Evolutionary conservation across 2,888 invertebrate species (phyloP), one percentile per base, ranked within the genome.

Genomic region (Apamea monoglypha): DNA sequence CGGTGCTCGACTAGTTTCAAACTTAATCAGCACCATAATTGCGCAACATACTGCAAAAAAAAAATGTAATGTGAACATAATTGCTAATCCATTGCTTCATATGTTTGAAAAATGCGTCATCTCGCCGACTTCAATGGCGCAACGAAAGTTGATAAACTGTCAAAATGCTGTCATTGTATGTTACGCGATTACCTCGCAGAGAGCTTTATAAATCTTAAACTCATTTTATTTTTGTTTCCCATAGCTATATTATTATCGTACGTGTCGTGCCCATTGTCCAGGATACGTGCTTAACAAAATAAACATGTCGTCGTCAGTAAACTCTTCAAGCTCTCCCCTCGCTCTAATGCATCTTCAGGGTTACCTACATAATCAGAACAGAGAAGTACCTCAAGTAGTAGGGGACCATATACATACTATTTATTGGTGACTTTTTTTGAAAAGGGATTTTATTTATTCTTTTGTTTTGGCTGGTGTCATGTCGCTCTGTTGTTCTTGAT

Each of bases 301-400:
- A 67, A 77, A 70, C 74, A 79, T 70, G 69, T 72, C 68, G 61
- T 78, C 74, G 63, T 83, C 69, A 80, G 78, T 81, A 53, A 44
- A 81, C 72, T 78, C 72, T 32, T 78, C 78, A 75, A 87, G 87
- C 84, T 85, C 18, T 87, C 91, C 92, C 93, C 92, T 89, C 87
- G 32, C 86, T 78, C 90, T 93, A 93, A 94, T 92, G 91, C 92
- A 91, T 92, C 91, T 91, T 86, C 86, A 91, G 90, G 87, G 91
- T 92, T 92, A 91, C 90, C 91, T 90, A 91, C 92, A 94, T 94
- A 93, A 94, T 95, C 94, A 94, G 91, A 91, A 90, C 91, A 87
- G 90, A 92, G 94, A 93, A 94, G 94, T 94, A 92, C 91, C 90
- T 89, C 92, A 83, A 88, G 86, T 85, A 88, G 86, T 85, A 87